These are phyloP conservation scores for Magallana ariakensis DNA, from an alignment of 1,140 invertebrate genomes.

Conservation along the genomic window DNA sequence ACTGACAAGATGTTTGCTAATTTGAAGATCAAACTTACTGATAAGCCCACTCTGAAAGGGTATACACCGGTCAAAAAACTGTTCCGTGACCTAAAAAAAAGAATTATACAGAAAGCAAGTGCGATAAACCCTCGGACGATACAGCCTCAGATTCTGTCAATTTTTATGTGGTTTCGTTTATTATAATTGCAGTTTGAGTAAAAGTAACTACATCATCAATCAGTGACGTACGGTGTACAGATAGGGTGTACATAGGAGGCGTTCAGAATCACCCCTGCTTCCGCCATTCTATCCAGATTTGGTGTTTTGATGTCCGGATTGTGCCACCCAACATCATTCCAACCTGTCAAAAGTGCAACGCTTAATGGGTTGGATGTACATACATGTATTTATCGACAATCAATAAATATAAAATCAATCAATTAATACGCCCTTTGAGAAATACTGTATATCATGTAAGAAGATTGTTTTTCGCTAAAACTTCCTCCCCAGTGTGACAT, in stretches of 20 bases:
- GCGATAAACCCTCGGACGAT: no score
- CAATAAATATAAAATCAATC: no score
- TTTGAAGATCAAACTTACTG: slow-evolving; percentile 43
- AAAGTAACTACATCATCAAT: no score
- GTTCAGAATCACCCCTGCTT: slow-evolving; percentile 72
- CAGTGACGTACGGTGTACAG: slow-evolving; percentile 74
- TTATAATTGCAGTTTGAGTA: no score
- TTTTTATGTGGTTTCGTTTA: no score
- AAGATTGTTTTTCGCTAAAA: no score
- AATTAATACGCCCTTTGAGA: no score
- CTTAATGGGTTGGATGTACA: neutral
- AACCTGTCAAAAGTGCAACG: slow-evolving; percentile 65
- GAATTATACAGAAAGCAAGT: no score
- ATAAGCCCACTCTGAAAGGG: slow-evolving; percentile 88
- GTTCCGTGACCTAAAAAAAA: slow-evolving; percentile 82
- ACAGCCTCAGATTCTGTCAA: no score
- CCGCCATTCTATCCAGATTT: slow-evolving; percentile 75
- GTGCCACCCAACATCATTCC: slow-evolving; percentile 79
- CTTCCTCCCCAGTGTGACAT: no score
- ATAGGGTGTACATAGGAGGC: slow-evolving; percentile 72
- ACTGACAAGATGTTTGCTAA: neutral
- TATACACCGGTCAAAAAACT: slow-evolving; percentile 93
- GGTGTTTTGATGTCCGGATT: slow-evolving; percentile 76
- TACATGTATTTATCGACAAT: no score
- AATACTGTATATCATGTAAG: no score